Evolutionary conservation across 2,113 vertebrate genomes (phyloP), one percentile per base, ranked within the genome.

Genomic region (Echinops telfairi): DNA sequence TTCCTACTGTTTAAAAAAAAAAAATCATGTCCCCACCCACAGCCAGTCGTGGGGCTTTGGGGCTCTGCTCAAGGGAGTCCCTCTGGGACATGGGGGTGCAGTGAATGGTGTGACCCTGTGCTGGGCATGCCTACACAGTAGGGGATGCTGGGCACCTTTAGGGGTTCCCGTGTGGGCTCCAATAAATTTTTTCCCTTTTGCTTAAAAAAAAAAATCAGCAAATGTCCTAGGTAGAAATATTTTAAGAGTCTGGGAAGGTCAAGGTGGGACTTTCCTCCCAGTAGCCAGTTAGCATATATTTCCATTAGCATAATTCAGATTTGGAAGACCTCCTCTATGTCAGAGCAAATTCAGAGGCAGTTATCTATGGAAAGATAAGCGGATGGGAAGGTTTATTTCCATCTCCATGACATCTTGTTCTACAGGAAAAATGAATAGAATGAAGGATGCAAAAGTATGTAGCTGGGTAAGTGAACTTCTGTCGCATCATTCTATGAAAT

Each of bases 361-460:
- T 68, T 68, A 31, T 78, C 73, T 82, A 9, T 27, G n/a, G 57
- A 78, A 23, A 84, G 53, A 86, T 22, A 81, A 40, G 3, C 9
- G 93, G 25, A 1, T 91, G n/a, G 80, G 38, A 93, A 89, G 6
- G 6, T 66, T 70, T 76, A 70, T 93, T 90, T 80, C 71, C 31
- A 68, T 92, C 86, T 77, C 77, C 31, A 70, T 27, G 6, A 86
- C 93, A 62, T 19, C 7, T 43, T 93, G 14, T 78, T 86, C 60
- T 22, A 57, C 7, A 78, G 73, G 19, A 77, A 73, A 95, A 81
- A 82, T 38, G 23, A 3, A 6, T n/a, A 71, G 4, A 90, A 16
- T 75, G 43, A 93, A 81, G 6, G 25, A 58, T 7, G 7, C 29
- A 82, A 95, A 84, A 82, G 31, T 17, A 23, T 25, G 19, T 22